These are phyloP conservation scores for Hymenopus coronatus DNA, from an alignment of 2,888 invertebrate species.

Conservation along the genomic window DNA sequence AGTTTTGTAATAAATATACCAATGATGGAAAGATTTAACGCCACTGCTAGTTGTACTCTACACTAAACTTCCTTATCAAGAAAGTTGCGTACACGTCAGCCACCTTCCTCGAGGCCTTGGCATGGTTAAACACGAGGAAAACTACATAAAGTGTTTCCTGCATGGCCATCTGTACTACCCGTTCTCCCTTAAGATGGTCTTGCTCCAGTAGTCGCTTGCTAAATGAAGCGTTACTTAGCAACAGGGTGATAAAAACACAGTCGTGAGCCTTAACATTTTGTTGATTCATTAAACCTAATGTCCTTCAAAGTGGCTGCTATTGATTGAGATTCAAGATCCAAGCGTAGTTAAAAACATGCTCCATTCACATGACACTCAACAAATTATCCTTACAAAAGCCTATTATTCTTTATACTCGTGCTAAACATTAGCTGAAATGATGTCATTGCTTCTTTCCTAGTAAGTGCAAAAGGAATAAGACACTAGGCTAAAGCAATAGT, in stretches of 20 bases:
- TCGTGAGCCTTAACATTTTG: background rate
- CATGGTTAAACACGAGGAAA: background rate
- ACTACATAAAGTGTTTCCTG: background rate
- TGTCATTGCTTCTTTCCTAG: too few species aligned
- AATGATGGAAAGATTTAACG: too few species aligned
- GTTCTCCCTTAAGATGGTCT: background rate
- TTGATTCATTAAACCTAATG: background rate
- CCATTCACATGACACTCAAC: too few species aligned
- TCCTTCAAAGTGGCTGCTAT: background rate
- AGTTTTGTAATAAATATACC: too few species aligned
- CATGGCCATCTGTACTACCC: background rate
- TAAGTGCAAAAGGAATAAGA: too few species aligned
- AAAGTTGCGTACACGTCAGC: background rate
- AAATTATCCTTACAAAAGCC: too few species aligned
- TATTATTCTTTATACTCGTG: too few species aligned
- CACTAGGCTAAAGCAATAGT: too few species aligned
- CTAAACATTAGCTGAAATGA: too few species aligned
- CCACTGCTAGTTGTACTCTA: background rate
- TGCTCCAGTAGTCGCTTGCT: background rate
- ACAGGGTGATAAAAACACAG: background rate
- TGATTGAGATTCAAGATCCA: background rate
- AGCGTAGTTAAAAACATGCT: too few species aligned
- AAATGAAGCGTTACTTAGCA: background rate
- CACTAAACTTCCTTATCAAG: background rate
- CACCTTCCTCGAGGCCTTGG: background rate